Percentiles rank a stretch among this genome's conserved stretches.
Conservation (phyloP, 1,140 invertebrate genomes). For the Globodera rostochiensis region DNA sequence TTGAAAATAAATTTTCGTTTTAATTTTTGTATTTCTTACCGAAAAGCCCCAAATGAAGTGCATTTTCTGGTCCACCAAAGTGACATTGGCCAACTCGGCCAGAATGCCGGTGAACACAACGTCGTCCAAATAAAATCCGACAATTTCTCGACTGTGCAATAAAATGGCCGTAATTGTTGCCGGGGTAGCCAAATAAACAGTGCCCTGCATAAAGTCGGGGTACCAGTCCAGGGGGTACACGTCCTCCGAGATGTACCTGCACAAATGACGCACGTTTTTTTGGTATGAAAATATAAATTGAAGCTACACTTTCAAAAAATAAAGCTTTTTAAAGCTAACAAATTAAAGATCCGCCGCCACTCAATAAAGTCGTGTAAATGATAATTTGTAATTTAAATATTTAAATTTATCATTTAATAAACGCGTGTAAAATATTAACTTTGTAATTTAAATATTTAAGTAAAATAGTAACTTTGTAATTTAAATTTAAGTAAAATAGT, state of each 20-base stretch:
- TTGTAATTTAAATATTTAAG: too few species aligned
- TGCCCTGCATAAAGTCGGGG: constrained; percentile 27
- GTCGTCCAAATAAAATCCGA: constrained; percentile 28
- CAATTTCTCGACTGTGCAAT: constrained; percentile 16
- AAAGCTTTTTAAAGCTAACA: too few species aligned
- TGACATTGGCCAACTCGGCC: constrained; percentile 28
- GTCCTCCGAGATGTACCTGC: constrained; percentile 29
- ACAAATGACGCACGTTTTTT: neutral
- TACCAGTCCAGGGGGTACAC: constrained; percentile 20
- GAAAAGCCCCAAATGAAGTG: neutral
- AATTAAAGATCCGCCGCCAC: too few species aligned
- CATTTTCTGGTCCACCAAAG: neutral
- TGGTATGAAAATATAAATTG: too few species aligned
- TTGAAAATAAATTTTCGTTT: neutral
- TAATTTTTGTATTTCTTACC: neutral
- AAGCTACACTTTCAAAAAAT: too few species aligned
- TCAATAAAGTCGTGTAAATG: too few species aligned
- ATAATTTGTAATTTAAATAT: too few species aligned
- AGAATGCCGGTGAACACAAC: constrained; percentile 38
- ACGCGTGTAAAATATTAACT: too few species aligned
- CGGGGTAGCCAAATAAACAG: constrained; percentile 25
- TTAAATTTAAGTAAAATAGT: too few species aligned
- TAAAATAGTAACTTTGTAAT: too few species aligned
- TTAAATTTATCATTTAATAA: too few species aligned
- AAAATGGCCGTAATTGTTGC: constrained; percentile 18